Percentiles rank a stretch among this genome's conserved stretches.
These are phyloP conservation scores for Sitobion miscanthi DNA, from an alignment of 1,140 invertebrate species.

Conservation along the genomic window DNA sequence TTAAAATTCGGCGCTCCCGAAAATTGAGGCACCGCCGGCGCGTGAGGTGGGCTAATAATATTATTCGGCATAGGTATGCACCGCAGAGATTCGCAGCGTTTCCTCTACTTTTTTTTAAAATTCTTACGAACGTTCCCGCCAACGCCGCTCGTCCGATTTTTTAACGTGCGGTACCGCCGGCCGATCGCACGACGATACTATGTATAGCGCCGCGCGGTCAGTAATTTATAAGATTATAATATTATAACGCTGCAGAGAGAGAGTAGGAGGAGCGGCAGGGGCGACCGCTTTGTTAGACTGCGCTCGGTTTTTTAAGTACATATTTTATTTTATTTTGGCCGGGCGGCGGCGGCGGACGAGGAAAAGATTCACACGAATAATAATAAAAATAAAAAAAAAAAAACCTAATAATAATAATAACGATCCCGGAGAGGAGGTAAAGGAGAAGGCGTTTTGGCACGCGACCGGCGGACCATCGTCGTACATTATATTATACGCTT, in stretches of 20 bases:
- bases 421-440: not conserved
- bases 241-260: not conserved
- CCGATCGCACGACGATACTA: not conserved
- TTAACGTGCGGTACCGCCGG: no score
- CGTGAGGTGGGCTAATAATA: not conserved
- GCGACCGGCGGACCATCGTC: not conserved
- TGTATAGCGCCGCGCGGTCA: not conserved
- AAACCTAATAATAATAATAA: constrained; percentile 14
- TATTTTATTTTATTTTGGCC: not conserved
- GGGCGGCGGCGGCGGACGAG: not conserved
- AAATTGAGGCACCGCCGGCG: not conserved
- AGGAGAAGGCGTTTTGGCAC: constrained; percentile 27
- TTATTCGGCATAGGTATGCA: not conserved
- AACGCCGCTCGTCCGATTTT: not conserved
- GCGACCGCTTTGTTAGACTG: not conserved
- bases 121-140: not conserved
- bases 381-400: not conserved
- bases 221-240: constrained; percentile 14
- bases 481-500: not conserved
- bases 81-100: not conserved
- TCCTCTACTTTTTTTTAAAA: not conserved
- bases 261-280: not conserved
- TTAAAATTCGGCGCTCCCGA: not conserved
- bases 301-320: not conserved
- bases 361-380: constrained; percentile 1